These are phyloP conservation scores for Drosophila phalerata DNA, from an alignment of 2,888 invertebrate species.

Conservation along the genomic window DNA sequence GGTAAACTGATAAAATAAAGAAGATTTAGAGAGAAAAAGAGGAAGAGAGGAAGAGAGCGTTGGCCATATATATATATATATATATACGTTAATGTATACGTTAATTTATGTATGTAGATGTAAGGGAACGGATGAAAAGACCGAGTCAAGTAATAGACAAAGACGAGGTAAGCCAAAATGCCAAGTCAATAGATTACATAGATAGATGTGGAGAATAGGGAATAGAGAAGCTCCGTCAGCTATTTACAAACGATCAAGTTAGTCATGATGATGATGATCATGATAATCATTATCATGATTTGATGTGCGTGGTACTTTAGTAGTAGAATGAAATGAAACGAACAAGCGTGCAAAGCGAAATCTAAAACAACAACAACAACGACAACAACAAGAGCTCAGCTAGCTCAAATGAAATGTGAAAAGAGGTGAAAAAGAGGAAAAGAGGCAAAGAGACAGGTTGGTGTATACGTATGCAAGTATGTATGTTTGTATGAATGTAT, in stretches of 20 bases:
- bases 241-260: slow-evolving; percentile 23
- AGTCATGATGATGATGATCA: slow-evolving; percentile 26
- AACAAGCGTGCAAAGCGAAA: slow-evolving; percentile 52
- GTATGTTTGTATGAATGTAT: slow-evolving; percentile 17
- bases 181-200: slow-evolving; percentile 49
- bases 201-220: slow-evolving; percentile 15
- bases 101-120: no score
- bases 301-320: slow-evolving; percentile 6
- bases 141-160: neutral
- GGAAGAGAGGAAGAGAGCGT: neutral
- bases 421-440: slow-evolving; percentile 77
- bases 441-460: slow-evolving; percentile 63
- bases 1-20: slow-evolving; percentile 19
- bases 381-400: slow-evolving; percentile 3
- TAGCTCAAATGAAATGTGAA: slow-evolving; percentile 72
- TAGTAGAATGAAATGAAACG: slow-evolving; percentile 37
- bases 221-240: neutral
- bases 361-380: slow-evolving; percentile 22
- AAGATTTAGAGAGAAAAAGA: neutral
- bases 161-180: slow-evolving; percentile 34
- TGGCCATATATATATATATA: no score
- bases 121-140: neutral
- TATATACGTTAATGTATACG: no score
- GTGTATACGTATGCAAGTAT: slow-evolving; percentile 12
- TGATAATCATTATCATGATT: slow-evolving; percentile 22